Conservation (phyloP, 2,888 invertebrate species). For the Polia nebulosa region DNA sequence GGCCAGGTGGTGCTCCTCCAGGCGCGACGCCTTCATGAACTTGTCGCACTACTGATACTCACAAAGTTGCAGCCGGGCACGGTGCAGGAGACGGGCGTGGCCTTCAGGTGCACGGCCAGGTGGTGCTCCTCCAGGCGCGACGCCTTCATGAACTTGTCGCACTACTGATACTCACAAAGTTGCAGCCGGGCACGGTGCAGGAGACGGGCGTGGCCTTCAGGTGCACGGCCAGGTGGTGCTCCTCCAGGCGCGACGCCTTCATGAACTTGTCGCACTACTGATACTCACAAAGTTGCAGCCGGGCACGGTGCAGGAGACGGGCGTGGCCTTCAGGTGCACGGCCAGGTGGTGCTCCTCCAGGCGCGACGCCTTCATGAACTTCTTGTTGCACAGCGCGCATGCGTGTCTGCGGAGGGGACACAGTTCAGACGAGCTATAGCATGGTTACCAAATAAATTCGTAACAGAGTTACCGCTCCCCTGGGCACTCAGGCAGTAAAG, state of each 20-base stretch:
- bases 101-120: conserved; percentile 81
- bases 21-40: conserved; percentile 72
- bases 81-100: conserved; percentile 77
- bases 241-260: conserved; percentile 77
- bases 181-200: too few species aligned
- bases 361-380: conserved; percentile 78
- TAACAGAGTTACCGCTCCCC: too few species aligned
- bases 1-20: conserved; percentile 81
- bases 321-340: conserved; percentile 82
- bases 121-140: conserved; percentile 79
- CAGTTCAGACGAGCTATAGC: too few species aligned
- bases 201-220: too few species aligned
- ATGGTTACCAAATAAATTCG: too few species aligned
- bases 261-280: conserved; percentile 83
- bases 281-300: too few species aligned
- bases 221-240: conserved; percentile 83
- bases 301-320: too few species aligned
- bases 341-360: conserved; percentile 81
- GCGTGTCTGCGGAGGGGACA: conserved; percentile 9
- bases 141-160: conserved; percentile 82
- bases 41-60: conserved; percentile 55
- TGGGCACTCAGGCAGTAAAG: too few species aligned
- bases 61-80: conserved; percentile 78
- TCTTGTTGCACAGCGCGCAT: conserved; percentile 74
- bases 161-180: too few species aligned